Base-by-base conservation (phyloP, 2,888 invertebrate genomes). In the Drosophila monieri region DNA sequence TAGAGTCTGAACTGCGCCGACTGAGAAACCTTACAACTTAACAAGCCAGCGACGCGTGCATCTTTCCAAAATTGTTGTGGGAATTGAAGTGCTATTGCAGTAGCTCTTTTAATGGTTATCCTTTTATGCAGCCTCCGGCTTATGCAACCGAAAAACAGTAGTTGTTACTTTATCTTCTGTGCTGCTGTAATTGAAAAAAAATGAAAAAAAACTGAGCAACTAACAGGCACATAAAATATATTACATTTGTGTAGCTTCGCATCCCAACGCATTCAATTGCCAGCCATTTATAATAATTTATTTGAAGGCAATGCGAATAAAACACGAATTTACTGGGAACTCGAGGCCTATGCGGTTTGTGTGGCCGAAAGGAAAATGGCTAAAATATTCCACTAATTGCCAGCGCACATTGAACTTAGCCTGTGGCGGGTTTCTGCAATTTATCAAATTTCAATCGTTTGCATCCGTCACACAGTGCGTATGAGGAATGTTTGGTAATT, bases 201-300 rank as follows among this genome's bases (percentile, higher is more conserved):
- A 8, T 14, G 6, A 6, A 37, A 6, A 8, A 37, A 15, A 35
- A 6, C 35, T n/a, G n/a, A 35, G n/a, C 39, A 14, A 6, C 15
- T 8, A 2, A 41, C 18, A 41, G 9, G 10, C 39, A 41, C n/a
- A 18, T 18, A 8, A 43, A 43, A 43, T 43, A 43, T 21, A 87
- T 81, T 75, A 85, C 88, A 74, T 62, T 78, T 70, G 46, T 39
- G 39, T 43, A 62, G 77, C 77, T 52, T 71, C 44, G 8, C 64
- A 54, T 71, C 73, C 78, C 62, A 73, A 84, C 80, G 61, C 35
- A 80, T 85, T 85, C 83, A 74, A 85, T 79, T 71, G 49, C 37
- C 76, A 46, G 81, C 81, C 68, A 84, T 86, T 86, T 74, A 84
- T 84, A 80, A 80, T 86, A 76, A 84, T 78, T 86, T 75, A 75